Percentiles rank a stretch among this genome's conserved stretches.
phyloP scores from a whole-genome alignment of 2,113 vertebrate species.

The Crotalus helleri region DNA sequence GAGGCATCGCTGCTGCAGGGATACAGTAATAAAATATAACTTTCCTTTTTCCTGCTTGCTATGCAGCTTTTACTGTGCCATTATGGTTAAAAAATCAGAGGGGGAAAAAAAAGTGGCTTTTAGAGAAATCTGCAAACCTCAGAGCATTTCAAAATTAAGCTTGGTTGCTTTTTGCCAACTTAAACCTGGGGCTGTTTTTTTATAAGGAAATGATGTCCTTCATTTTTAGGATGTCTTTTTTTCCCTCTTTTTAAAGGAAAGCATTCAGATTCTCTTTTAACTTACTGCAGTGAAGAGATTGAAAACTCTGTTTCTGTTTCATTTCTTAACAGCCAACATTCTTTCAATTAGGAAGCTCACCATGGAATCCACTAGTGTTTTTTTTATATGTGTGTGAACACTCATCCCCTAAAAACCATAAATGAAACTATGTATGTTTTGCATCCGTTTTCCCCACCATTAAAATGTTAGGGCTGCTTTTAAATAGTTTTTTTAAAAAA shows the following conservation, averaged over 20 bases:
- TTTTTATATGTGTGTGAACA: background rate
- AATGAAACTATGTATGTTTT: background rate
- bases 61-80: background rate
- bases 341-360: background rate
- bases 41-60: background rate
- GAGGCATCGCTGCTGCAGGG: background rate
- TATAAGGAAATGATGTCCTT: background rate
- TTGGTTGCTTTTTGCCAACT: background rate
- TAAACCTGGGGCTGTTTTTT: conserved; percentile 1
- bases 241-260: background rate
- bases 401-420: background rate
- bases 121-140: background rate
- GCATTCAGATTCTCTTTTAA: background rate
- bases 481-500: background rate
- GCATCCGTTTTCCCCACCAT: background rate
- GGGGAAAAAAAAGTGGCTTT: background rate
- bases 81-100: background rate
- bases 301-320: background rate
- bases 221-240: background rate
- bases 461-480: background rate
- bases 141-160: background rate
- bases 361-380: background rate
- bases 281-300: background rate
- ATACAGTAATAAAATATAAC: conserved; percentile 10
- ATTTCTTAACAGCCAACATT: background rate